Conservation (phyloP, 2,113 vertebrate species). For the Rhinoptilus africanus region DNA sequence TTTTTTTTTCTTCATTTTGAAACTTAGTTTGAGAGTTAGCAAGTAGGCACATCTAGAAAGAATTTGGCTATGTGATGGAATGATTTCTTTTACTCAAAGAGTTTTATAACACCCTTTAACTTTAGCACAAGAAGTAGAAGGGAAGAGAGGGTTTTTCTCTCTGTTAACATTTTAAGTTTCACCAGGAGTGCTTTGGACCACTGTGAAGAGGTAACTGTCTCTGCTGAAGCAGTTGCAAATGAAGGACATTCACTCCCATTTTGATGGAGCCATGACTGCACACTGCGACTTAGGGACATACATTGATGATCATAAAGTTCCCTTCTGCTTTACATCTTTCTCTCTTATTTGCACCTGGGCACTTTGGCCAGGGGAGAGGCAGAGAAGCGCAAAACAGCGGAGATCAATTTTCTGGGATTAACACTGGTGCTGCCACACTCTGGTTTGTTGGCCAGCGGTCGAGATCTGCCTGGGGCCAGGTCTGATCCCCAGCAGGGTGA, state of each 20-base stretch:
- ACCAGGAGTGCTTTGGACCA: not conserved
- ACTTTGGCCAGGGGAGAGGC: not conserved
- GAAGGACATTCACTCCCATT: not conserved
- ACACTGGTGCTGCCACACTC: fast-evolving
- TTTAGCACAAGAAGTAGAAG: not conserved
- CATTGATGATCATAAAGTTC: not conserved
- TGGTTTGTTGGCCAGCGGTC: fast-evolving
- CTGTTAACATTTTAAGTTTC: not conserved
- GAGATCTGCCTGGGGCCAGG: not conserved
- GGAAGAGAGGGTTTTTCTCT: not conserved
- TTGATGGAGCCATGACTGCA: not conserved
- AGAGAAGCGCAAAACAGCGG: not conserved
- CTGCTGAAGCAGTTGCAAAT: not conserved
- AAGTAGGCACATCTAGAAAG: not conserved
- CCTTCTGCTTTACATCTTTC: not conserved
- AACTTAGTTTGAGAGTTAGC: not conserved
- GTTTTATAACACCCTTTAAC: not conserved
- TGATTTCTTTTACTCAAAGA: not conserved
- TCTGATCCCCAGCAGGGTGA: not conserved
- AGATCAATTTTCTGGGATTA: not conserved
- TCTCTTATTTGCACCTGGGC: not conserved
- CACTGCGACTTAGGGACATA: not conserved
- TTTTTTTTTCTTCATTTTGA: not conserved
- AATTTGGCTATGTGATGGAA: not conserved
- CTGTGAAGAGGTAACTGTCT: constrained; percentile 5